Evolutionary conservation across 1,140 invertebrate genomes (phyloP).

Genomic region (Dendrolimus punctatus): DNA sequence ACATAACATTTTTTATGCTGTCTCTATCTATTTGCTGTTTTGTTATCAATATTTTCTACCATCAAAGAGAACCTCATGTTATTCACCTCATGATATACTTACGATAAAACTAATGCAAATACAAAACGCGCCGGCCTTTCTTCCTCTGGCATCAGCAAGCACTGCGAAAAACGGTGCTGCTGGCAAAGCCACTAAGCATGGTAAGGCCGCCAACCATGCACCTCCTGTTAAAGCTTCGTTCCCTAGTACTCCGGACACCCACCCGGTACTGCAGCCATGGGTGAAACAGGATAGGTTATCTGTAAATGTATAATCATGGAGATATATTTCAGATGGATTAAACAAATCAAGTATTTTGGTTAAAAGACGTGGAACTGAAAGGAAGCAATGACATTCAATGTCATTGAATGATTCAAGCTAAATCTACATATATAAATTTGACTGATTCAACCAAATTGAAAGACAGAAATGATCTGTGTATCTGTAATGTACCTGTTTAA

Average conservation of each 20-base stretch:
- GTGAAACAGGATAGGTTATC: conserved; percentile 62
- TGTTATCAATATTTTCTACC: no score
- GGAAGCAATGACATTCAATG: no score
- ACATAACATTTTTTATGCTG: no score
- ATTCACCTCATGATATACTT: conserved; percentile 17
- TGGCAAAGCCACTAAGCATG: conserved; percentile 56
- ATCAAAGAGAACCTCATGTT: neutral
- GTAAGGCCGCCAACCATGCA: conserved; percentile 54
- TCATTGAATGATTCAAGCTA: no score
- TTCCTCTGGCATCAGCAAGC: conserved; percentile 46
- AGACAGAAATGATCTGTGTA: no score
- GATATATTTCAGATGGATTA: neutral
- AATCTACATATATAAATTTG: no score
- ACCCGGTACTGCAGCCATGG: conserved; percentile 57
- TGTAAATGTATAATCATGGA: conserved; percentile 17
- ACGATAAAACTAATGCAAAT: conserved; percentile 58
- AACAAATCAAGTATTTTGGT: neutral
- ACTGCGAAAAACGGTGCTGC: conserved; percentile 60
- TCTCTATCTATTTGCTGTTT: no score
- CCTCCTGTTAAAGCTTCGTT: conserved; percentile 53
- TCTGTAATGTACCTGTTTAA: no score
- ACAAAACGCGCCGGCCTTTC: conserved; percentile 50
- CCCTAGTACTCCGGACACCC: conserved; percentile 57
- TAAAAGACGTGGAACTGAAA: neutral
- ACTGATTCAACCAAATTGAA: no score